Percentiles rank a stretch among this genome's conserved stretches.
Conservation (phyloP, 2,113 vertebrate genomes). For the Phaetusa simplex region DNA sequence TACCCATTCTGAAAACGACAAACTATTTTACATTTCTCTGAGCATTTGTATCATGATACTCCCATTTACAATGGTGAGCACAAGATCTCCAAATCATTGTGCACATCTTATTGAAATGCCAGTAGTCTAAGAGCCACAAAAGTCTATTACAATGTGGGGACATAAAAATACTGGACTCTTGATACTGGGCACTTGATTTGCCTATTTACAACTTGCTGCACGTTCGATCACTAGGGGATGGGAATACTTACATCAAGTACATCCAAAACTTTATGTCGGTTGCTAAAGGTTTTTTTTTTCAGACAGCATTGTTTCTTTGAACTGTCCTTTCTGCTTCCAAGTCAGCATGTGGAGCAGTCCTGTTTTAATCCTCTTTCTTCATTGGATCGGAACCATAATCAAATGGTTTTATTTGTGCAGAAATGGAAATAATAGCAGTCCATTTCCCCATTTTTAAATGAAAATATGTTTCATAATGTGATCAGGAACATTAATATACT, state of each 20-base stretch:
- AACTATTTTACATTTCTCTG: not conserved
- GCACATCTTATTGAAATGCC: not conserved
- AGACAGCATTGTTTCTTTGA: not conserved
- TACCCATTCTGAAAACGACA: not conserved
- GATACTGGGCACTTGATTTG: not conserved
- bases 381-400: accelerated
- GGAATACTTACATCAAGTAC: not conserved
- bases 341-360: not conserved
- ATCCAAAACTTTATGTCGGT: not conserved
- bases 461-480: not conserved
- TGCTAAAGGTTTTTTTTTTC: not conserved
- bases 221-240: not conserved
- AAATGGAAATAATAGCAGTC: not conserved
- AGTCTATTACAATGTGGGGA: not conserved
- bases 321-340: not conserved
- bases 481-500: not conserved
- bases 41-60: not conserved
- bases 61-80: not conserved
- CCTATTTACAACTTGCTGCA: not conserved
- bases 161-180: not conserved
- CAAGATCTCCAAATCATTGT: not conserved
- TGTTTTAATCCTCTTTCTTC: not conserved
- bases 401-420: not conserved
- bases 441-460: not conserved
- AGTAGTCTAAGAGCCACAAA: not conserved